Conservation (phyloP, 2,113 vertebrate genomes). For the Phoenicopterus ruber region DNA sequence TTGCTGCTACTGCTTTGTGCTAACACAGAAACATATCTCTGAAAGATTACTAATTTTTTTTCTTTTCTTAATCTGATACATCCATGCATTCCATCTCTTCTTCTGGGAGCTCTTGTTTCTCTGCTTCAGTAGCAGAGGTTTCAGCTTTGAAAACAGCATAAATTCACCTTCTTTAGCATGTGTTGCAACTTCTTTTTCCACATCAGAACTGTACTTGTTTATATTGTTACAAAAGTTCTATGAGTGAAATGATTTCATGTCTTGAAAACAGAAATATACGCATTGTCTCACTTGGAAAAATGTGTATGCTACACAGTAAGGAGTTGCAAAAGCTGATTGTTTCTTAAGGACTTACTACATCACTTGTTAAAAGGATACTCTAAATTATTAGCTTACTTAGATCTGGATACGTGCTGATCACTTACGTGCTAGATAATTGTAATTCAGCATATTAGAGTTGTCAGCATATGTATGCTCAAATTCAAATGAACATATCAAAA, state of each 20-base stretch:
- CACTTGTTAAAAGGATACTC: not conserved
- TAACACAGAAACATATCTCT: not conserved
- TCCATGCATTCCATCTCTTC: not conserved
- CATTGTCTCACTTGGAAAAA: not conserved
- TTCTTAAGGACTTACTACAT: not conserved
- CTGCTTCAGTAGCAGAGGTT: not conserved
- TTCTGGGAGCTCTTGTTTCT: not conserved
- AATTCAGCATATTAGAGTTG: not conserved
- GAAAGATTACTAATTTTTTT: not conserved
- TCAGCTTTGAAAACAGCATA: not conserved
- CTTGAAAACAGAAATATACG: not conserved
- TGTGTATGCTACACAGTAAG: not conserved
- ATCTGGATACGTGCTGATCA: too few species aligned
- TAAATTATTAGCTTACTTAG: not conserved
- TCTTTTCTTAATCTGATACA: not conserved
- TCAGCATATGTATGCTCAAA: not conserved
- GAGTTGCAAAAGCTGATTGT: not conserved
- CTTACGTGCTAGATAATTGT: not conserved
- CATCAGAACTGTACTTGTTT: not conserved
- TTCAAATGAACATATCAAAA: not conserved
- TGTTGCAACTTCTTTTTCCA: not conserved
- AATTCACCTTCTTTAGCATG: not conserved
- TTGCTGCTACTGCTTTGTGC: not conserved
- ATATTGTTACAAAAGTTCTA: not conserved
- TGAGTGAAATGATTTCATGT: not conserved